Percentiles rank a stretch among this genome's conserved stretches.
Evolutionary conservation across 2,113 vertebrate species (phyloP).

Genomic region (Xiphias gladius): DNA sequence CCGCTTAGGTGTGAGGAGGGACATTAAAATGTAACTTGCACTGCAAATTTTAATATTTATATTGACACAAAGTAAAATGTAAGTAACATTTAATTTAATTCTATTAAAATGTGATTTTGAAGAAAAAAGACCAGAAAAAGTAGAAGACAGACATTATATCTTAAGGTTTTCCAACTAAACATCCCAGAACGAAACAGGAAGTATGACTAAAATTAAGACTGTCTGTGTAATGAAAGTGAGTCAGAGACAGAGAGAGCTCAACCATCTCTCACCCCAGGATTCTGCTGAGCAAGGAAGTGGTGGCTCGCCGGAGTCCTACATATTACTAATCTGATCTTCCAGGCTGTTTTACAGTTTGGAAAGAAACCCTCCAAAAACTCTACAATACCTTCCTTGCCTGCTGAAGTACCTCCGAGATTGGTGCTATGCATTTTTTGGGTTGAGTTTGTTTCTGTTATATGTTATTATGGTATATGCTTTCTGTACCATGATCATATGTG

Average conservation of each 20-base stretch:
- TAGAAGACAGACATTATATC: background rate
- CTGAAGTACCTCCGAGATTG: too few relatives aligned
- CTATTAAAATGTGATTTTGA: too few relatives aligned
- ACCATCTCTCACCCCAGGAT: background rate
- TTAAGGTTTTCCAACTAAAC: too few relatives aligned
- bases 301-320: background rate
- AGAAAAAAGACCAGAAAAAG: background rate
- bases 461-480: background rate
- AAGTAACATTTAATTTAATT: too few relatives aligned
- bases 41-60: too few relatives aligned
- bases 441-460: background rate
- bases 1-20: background rate
- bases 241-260: background rate
- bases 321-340: constrained; percentile 1
- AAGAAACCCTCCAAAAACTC: background rate
- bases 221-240: background rate
- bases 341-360: background rate
- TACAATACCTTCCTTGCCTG: background rate
- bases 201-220: background rate
- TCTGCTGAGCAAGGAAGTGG: background rate
- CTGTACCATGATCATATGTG: background rate
- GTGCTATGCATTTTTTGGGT: background rate
- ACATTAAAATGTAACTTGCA: background rate
- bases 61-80: too few relatives aligned
- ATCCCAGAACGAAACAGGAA: background rate